Evolutionary conservation across 2,797 vertebrate genomes (phyloP).

Genomic region (Poecilia velifera): DNA sequence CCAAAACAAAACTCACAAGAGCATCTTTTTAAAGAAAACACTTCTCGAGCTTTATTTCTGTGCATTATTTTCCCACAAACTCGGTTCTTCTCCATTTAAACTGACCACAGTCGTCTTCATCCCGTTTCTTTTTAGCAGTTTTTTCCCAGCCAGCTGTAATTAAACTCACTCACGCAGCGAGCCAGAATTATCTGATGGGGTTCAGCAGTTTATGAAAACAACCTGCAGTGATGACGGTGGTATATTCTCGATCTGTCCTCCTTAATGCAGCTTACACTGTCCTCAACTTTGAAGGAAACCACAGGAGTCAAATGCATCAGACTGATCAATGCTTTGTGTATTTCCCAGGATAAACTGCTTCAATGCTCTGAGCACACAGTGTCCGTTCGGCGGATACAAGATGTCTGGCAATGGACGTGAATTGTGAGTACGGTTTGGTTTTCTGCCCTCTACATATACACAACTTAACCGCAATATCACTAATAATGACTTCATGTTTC

Average conservation of each 20-base stretch:
- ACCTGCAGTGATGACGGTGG: slow-evolving; percentile 2
- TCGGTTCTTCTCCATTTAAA: neutral
- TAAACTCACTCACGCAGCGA: slow-evolving; percentile 12
- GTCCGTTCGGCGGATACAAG: slow-evolving; percentile 99
- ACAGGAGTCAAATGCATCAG: slow-evolving; percentile 34
- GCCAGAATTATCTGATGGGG: slow-evolving; percentile 33
- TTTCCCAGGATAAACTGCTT: slow-evolving; percentile 97
- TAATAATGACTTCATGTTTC: slow-evolving; percentile 58
- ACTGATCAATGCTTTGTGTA: slow-evolving; percentile 73
- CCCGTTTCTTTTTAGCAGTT: neutral
- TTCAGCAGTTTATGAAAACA: slow-evolving; percentile 37
- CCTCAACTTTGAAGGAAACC: slow-evolving; percentile 31
- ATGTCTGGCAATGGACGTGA: slow-evolving; percentile 99
- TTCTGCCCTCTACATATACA: slow-evolving; percentile 45
- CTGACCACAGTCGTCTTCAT: neutral
- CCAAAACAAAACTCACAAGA: neutral
- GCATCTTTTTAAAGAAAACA: no score
- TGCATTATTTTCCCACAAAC: neutral
- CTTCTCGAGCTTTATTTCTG: neutral
- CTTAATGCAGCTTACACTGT: slow-evolving; percentile 31
- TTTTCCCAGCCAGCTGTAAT: slow-evolving; percentile 9
- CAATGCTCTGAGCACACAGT: slow-evolving; percentile 97
- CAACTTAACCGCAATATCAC: slow-evolving; percentile 49
- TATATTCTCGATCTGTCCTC: slow-evolving; percentile 29
- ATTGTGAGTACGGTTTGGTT: slow-evolving; percentile 89